Percentiles rank a stretch among this genome's conserved stretches.
Evolutionary conservation across 1,140 invertebrate species (phyloP).

Genomic region (Pseudobourletiella spinata): DNA sequence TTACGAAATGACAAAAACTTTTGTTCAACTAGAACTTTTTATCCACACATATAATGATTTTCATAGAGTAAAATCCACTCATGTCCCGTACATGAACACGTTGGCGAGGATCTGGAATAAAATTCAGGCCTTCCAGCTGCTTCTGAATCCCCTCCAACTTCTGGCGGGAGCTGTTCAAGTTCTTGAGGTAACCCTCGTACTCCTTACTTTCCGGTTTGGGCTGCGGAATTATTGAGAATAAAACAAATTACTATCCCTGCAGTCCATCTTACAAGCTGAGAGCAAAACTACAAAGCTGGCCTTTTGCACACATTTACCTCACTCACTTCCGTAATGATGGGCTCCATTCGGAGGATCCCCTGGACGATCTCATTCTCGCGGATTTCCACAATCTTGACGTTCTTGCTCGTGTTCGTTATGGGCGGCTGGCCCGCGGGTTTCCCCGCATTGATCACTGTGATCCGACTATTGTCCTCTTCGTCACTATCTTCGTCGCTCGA

Average conservation of each 20-base stretch:
- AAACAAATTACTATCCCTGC: not conserved
- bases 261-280: too few species aligned
- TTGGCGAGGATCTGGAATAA: not conserved
- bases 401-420: constrained; percentile 5
- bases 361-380: constrained; percentile 31
- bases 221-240: not conserved
- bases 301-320: too few species aligned
- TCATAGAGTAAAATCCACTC: too few species aligned
- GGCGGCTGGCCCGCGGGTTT: not conserved
- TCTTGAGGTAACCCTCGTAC: not conserved
- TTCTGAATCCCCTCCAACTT: not conserved
- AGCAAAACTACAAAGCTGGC: too few species aligned
- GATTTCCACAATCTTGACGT: constrained; percentile 36
- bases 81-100: too few species aligned
- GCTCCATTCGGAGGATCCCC: constrained; percentile 35
- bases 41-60: too few species aligned
- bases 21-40: too few species aligned
- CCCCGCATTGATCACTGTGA: not conserved
- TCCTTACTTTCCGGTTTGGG: not conserved
- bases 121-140: not conserved
- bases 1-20: too few species aligned
- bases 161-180: not conserved
- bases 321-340: constrained; percentile 8
- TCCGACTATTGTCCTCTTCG: not conserved
- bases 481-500: constrained; percentile 10